Conservation (phyloP, 2,888 invertebrate genomes). For the Drosophila meridionalis region DNA sequence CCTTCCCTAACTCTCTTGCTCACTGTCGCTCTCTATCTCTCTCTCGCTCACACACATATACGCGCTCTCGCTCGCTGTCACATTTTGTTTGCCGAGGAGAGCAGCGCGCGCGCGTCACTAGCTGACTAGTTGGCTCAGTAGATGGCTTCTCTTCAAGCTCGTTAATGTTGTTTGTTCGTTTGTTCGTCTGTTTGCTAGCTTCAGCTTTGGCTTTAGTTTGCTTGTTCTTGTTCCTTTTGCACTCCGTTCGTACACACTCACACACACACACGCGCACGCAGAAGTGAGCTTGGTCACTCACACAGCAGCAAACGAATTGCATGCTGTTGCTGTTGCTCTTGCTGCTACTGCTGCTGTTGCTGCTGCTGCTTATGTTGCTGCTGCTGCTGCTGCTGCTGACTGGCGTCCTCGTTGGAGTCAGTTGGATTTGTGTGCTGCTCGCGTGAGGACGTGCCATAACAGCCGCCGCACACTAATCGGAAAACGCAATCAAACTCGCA, state of each 20-base stretch:
- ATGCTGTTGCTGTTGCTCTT: constrained; percentile 29
- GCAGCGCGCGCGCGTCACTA: constrained; percentile 68
- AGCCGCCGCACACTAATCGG: constrained; percentile 30
- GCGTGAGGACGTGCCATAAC: constrained; percentile 71
- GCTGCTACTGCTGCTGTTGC: constrained; percentile 10
- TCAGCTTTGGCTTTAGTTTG: constrained; percentile 41
- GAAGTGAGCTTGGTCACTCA: constrained; percentile 12
- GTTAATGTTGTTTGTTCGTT: constrained; percentile 53
- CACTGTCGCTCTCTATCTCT: not conserved
- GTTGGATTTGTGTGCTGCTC: constrained; percentile 70
- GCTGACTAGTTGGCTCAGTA: constrained; percentile 53
- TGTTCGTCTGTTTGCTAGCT: constrained; percentile 54
- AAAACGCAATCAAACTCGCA: constrained; percentile 37
- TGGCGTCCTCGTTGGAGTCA: constrained; percentile 55
- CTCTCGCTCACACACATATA: not conserved
- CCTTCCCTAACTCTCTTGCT: not conserved
- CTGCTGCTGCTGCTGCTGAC: constrained; percentile 35
- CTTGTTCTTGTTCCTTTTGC: constrained; percentile 66
- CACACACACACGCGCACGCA: constrained; percentile 24
- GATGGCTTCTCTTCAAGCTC: constrained; percentile 42
- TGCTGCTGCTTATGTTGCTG: constrained; percentile 25
- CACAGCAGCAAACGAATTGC: constrained; percentile 42
- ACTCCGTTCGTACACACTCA: constrained; percentile 45
- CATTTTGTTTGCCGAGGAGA: constrained; percentile 61
- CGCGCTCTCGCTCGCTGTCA: constrained; percentile 8